A percentile compares a stretch with the other conserved stretches of the same genome.
These are phyloP conservation scores for Siniperca obscura DNA, from an alignment of 2,797 vertebrate genomes.

Conservation along the genomic window DNA sequence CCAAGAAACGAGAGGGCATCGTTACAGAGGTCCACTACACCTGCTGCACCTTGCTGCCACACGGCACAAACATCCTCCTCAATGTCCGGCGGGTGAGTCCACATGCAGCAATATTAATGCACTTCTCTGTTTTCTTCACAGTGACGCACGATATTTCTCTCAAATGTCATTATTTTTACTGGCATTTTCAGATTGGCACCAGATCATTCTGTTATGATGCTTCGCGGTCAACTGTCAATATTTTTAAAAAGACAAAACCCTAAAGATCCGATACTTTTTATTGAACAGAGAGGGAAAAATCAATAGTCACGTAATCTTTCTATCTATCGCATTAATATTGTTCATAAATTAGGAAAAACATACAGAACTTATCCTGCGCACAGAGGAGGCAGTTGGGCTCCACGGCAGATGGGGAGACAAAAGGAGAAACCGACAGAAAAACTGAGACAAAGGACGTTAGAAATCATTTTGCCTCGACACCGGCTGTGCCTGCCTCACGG, in stretches of 20 bases:
- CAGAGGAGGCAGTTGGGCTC: slow-evolving; percentile 68
- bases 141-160: not conserved
- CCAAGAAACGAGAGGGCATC: slow-evolving; percentile 47
- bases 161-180: not conserved
- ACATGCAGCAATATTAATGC: not conserved
- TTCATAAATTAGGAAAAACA: slow-evolving; percentile 14
- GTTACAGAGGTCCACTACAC: slow-evolving; percentile 60
- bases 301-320: not conserved
- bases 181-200: slow-evolving; percentile 12
- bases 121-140: not conserved
- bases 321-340: not conserved
- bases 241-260: not conserved
- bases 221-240: not conserved
- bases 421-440: slow-evolving; percentile 83
- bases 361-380: slow-evolving; percentile 55
- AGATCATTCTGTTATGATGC: slow-evolving; percentile 5
- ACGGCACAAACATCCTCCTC: slow-evolving; percentile 33
- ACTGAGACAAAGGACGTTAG: slow-evolving; percentile 81
- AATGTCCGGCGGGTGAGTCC: slow-evolving; percentile 76
- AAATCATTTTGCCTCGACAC: slow-evolving; percentile 63
- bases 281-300: not conserved
- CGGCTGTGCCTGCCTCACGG: slow-evolving; percentile 43
- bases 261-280: not conserved
- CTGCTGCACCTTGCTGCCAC: slow-evolving; percentile 66
- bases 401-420: slow-evolving; percentile 85